A percentile compares a stretch with the other conserved stretches of the same genome.
phyloP scores from a whole-genome alignment of 64 coral and sea anemone species.

The Pocillopora damicornis region DNA sequence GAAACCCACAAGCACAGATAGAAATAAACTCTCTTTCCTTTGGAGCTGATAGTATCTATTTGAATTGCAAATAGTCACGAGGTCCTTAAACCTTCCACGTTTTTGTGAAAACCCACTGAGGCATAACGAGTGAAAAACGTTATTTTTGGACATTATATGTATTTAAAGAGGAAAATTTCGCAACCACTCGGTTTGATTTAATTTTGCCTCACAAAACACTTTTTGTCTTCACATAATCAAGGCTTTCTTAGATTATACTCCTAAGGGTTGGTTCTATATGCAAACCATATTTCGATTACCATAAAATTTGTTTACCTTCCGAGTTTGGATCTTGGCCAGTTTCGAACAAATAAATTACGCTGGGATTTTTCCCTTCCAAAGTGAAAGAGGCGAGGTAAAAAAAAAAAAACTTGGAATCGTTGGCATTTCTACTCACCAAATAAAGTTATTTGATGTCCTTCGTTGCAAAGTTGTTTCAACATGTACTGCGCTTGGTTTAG shows the following conservation, averaged over 20 bases:
- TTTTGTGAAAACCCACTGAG: neutral
- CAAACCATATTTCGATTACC: neutral
- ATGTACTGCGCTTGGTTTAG: slow-evolving; percentile 87
- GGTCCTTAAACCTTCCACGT: neutral
- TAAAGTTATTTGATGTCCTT: slow-evolving; percentile 80
- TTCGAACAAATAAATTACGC: neutral
- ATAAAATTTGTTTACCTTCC: neutral
- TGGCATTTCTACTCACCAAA: slow-evolving; percentile 62
- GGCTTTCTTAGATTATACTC: neutral
- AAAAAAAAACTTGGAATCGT: neutral
- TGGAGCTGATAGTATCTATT: neutral
- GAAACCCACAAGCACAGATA: neutral
- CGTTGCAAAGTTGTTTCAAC: slow-evolving; percentile 80
- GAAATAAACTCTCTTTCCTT: neutral
- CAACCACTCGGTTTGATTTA: neutral
- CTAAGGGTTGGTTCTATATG: too few relatives aligned
- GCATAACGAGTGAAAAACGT: neutral
- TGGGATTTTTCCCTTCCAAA: slow-evolving; percentile 11
- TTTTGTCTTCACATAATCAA: neutral
- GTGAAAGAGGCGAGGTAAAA: neutral
- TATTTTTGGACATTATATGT: neutral
- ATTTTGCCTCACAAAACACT: neutral
- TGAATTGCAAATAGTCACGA: slow-evolving; percentile 1
- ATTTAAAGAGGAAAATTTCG: neutral
- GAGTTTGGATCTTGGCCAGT: neutral